Evolutionary conservation across 2,113 vertebrate species (phyloP).

Genomic region (Solea solea): DNA sequence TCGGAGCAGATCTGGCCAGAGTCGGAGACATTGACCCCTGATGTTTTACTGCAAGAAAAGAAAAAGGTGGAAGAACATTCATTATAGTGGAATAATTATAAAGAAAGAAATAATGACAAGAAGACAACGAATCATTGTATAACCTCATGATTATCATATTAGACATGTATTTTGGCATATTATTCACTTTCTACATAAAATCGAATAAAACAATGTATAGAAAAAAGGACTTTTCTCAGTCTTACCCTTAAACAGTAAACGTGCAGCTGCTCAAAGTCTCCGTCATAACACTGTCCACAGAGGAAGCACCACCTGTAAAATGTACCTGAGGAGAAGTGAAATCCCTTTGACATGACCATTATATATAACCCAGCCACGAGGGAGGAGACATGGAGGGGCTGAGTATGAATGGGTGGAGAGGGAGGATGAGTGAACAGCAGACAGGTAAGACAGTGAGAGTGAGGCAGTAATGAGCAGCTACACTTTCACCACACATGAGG

Average conservation of each 20-base stretch:
- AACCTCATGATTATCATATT: too few species aligned
- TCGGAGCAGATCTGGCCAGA: slow-evolving; percentile 75
- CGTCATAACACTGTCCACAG: slow-evolving; percentile 32
- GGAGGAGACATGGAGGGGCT: slow-evolving; percentile 65
- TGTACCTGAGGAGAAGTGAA: slow-evolving; percentile 46
- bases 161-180: not conserved
- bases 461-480: slow-evolving; percentile 44
- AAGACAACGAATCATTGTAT: too few species aligned
- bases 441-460: slow-evolving; percentile 63
- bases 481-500: slow-evolving; percentile 47
- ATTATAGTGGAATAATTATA: not conserved
- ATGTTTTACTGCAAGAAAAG: slow-evolving; percentile 23
- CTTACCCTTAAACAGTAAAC: slow-evolving; percentile 59
- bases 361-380: slow-evolving; percentile 55
- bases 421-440: slow-evolving; percentile 34
- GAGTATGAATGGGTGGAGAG: slow-evolving; percentile 54
- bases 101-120: too few species aligned
- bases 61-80: not conserved
- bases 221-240: not conserved
- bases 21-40: slow-evolving; percentile 72
- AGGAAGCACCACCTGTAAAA: slow-evolving; percentile 12
- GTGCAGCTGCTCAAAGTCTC: slow-evolving; percentile 17
- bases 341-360: slow-evolving; percentile 36
- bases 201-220: not conserved
- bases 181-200: not conserved